These are phyloP conservation scores for Cylas formicarius DNA, from an alignment of 1,140 invertebrate genomes.

Conservation along the genomic window DNA sequence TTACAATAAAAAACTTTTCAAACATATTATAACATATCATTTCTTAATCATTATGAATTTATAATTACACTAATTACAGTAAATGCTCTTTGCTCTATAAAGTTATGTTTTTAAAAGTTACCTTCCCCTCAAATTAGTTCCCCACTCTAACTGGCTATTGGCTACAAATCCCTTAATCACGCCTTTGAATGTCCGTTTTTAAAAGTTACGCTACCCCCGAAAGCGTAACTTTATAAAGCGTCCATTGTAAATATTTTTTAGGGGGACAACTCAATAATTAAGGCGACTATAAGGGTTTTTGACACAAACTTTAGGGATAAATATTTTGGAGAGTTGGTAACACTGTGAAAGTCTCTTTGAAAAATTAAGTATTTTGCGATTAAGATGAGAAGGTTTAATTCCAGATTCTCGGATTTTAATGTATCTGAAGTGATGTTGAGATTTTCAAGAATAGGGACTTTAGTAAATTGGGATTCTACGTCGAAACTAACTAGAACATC, in stretches of 20 bases:
- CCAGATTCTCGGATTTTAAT: too few species aligned
- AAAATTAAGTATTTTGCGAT: too few species aligned
- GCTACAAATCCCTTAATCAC: too few species aligned
- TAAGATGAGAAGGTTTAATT: too few species aligned
- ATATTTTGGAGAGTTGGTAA: slow-evolving; percentile 10
- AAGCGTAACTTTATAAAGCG: too few species aligned
- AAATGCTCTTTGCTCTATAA: not conserved
- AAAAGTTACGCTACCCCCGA: too few species aligned
- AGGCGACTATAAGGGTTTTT: slow-evolving; percentile 2
- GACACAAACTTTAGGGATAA: slow-evolving; percentile 1
- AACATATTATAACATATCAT: slow-evolving; percentile 5
- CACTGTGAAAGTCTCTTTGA: too few species aligned
- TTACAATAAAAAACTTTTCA: slow-evolving; percentile 3
- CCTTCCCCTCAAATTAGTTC: not conserved
- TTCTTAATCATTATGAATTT: not conserved
- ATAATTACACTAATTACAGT: not conserved
- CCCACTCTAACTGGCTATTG: slow-evolving; percentile 1
- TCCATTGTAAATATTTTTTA: slow-evolving; percentile 1
- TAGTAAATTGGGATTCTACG: too few species aligned
- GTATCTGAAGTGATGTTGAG: too few species aligned
- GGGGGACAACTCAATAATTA: slow-evolving; percentile 4
- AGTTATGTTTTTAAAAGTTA: slow-evolving; percentile 2
- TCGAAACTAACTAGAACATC: too few species aligned
- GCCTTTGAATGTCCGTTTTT: too few species aligned
- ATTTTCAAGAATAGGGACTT: too few species aligned